Conservation (phyloP, 2,888 invertebrate genomes). For the Branchinecta sandiegonensis region DNA sequence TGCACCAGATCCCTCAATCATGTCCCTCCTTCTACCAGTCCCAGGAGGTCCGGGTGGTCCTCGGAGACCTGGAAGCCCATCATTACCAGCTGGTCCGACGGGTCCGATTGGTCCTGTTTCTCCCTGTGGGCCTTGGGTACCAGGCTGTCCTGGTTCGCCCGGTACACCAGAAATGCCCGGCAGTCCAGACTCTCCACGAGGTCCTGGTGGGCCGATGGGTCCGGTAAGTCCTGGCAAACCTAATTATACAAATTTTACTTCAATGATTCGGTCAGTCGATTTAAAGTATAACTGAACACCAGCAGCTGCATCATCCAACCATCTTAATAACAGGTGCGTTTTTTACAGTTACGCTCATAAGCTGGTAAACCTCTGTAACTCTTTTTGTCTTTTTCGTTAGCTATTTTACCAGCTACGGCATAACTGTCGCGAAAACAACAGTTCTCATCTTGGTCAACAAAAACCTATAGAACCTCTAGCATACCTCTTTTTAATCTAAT, state of each 20-base stretch:
- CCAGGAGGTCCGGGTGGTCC: background rate
- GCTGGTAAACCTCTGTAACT: no score
- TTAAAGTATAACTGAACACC: no score
- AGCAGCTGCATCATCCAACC: no score
- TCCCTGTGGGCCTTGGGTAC: background rate
- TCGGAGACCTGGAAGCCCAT: background rate
- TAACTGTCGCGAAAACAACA: no score
- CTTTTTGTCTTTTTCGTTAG: no score
- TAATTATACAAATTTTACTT: background rate
- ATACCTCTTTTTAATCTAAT: no score
- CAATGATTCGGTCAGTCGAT: no score
- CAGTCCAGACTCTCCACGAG: slow-evolving; percentile 20
- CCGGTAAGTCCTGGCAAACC: slow-evolving; percentile 20
- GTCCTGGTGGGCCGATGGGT: slow-evolving; percentile 18
- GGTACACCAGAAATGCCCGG: slow-evolving; percentile 20
- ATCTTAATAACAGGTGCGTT: no score
- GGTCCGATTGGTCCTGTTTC: background rate
- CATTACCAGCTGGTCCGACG: background rate
- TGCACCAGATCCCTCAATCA: background rate
- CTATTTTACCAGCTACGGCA: no score
- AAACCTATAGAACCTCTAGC: no score
- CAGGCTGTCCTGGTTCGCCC: slow-evolving; percentile 20
- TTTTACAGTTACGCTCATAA: no score
- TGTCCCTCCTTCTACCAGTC: background rate
- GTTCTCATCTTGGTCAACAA: no score